These are phyloP conservation scores for Pseudopipra pipra DNA, from an alignment of 2,113 vertebrate species.

Conservation along the genomic window DNA sequence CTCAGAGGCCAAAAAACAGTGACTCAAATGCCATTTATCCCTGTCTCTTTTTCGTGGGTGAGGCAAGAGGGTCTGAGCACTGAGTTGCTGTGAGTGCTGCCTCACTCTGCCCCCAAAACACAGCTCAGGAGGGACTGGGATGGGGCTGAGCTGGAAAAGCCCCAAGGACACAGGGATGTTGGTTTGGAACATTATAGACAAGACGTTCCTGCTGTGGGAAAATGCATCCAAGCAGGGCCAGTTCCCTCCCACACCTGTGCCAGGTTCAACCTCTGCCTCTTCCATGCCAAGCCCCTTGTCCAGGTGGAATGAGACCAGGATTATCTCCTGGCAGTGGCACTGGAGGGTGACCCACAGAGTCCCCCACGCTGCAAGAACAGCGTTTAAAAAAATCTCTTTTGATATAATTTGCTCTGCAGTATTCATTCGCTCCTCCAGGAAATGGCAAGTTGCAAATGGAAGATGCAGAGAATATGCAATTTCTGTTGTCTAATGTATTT, in stretches of 20 bases:
- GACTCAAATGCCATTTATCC: not conserved
- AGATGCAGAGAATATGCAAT: not conserved
- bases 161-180: not conserved
- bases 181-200: fast-evolving
- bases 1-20: not conserved
- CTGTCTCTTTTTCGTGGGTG: not conserved
- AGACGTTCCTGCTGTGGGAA: not conserved
- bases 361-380: too few species aligned
- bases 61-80: not conserved
- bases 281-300: not conserved
- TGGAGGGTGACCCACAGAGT: not conserved
- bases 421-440: not conserved
- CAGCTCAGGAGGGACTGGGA: not conserved
- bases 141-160: not conserved
- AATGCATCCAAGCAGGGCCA: too few species aligned
- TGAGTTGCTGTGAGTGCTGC: fast-evolving
- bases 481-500: not conserved
- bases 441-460: not conserved
- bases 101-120: not conserved
- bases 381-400: too few species aligned
- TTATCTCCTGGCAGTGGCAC: not conserved
- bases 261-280: not conserved
- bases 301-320: not conserved
- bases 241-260: not conserved
- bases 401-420: not conserved